Evolutionary conservation across 2,113 vertebrate genomes (phyloP).

Genomic region (Nymphicus hollandicus): DNA sequence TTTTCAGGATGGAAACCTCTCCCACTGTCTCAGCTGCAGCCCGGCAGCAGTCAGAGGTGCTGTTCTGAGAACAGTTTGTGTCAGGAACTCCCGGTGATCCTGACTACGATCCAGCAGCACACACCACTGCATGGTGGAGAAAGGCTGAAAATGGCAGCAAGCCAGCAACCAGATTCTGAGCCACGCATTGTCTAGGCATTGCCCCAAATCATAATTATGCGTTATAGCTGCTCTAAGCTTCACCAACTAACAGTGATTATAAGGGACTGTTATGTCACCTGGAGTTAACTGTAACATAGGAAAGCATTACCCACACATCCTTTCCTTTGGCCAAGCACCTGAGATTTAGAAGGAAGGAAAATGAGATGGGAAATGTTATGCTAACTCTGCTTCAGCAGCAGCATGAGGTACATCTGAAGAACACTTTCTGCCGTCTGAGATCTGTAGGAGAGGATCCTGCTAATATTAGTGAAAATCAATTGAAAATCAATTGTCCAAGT

Average conservation of each 20-base stretch:
- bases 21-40: not conserved
- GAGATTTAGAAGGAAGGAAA: not conserved
- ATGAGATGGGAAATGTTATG: not conserved
- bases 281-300: not conserved
- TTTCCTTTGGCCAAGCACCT: not conserved
- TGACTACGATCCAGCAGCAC: not conserved
- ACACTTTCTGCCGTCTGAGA: not conserved
- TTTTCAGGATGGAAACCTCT: not conserved
- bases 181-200: not conserved
- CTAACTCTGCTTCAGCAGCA: not conserved
- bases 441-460: not conserved
- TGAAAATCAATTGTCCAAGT: not conserved
- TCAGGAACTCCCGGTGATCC: not conserved
- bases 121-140: fast-evolving
- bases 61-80: not conserved
- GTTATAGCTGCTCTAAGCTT: not conserved
- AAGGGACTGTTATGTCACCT: not conserved
- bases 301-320: not conserved
- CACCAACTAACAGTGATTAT: not conserved
- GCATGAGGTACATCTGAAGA: not conserved
- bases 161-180: not conserved
- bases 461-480: not conserved
- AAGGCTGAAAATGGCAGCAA: fast-evolving
- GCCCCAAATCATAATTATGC: not conserved
- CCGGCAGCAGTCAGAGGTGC: not conserved